Conservation (phyloP, 2,797 vertebrate genomes). For the Prunella strophiata region DNA sequence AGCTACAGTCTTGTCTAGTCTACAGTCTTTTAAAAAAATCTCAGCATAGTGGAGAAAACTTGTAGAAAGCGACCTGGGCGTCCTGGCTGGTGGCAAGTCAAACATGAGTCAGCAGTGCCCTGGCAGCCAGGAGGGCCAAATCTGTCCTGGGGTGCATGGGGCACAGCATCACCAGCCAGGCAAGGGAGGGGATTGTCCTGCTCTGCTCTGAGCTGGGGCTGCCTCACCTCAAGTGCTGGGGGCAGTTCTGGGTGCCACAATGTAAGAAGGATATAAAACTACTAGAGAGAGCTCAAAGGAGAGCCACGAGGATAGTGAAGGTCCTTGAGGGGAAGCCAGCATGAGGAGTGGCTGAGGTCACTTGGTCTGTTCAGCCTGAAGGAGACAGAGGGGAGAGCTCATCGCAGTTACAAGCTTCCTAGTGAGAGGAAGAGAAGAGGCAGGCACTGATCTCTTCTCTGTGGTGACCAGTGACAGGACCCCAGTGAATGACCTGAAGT, state of each 20-base stretch:
- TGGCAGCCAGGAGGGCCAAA: background rate
- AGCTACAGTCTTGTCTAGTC: background rate
- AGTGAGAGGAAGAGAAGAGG: fast-evolving
- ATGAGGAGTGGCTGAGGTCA: background rate
- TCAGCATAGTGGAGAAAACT: background rate
- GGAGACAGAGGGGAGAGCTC: background rate
- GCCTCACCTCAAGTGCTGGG: background rate
- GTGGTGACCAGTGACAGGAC: background rate
- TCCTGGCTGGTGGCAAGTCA: background rate
- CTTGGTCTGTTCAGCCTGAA: background rate
- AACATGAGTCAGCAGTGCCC: background rate
- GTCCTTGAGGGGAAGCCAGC: fast-evolving
- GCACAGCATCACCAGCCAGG: fast-evolving
- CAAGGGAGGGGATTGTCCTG: fast-evolving
- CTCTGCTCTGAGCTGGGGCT: fast-evolving
- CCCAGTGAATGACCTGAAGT: fast-evolving
- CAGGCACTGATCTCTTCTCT: background rate
- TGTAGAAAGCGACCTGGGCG: background rate
- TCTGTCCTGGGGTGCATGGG: fast-evolving
- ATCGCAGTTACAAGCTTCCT: fast-evolving
- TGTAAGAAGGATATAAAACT: background rate
- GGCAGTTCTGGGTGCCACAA: background rate
- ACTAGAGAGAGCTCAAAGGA: background rate
- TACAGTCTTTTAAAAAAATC: background rate
- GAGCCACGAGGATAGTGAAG: fast-evolving